A percentile compares a stretch with the other conserved stretches of the same genome.
These are phyloP conservation scores for Oopsacas minuta DNA, from an alignment of 37 sponge, comb jelly and placozoan species.

Conservation along the genomic window DNA sequence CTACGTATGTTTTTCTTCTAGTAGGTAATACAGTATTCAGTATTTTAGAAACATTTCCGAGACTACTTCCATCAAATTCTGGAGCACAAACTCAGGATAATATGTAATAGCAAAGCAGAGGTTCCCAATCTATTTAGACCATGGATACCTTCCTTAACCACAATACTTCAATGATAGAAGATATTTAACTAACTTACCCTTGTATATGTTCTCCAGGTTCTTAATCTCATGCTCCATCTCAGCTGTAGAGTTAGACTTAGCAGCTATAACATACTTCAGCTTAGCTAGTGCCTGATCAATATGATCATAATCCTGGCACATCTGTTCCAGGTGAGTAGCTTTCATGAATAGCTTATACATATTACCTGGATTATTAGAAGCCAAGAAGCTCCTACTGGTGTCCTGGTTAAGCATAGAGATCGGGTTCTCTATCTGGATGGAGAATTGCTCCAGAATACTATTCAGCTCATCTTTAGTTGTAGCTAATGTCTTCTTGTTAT, in stretches of 20 bases:
- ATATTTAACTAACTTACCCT: too few species aligned
- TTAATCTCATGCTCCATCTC: conserved; percentile 36
- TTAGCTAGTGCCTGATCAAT: conserved; percentile 23
- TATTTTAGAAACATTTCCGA: too few species aligned
- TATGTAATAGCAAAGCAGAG: too few species aligned
- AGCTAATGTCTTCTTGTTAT: conserved; percentile 11
- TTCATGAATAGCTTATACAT: conserved; percentile 96
- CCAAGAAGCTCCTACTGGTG: conserved; percentile 84
- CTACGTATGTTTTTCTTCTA: too few species aligned
- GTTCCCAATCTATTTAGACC: too few species aligned
- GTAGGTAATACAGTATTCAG: too few species aligned
- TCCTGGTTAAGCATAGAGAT: conserved; percentile 92
- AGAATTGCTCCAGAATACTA: conserved; percentile 62
- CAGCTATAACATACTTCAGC: not conserved
- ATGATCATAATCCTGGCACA: conserved; percentile 51
- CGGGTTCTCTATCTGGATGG: conserved; percentile 78
- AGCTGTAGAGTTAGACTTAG: not conserved
- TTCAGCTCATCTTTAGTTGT: conserved; percentile 77
- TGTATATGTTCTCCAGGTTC: conserved; percentile 28
- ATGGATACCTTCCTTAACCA: too few species aligned
- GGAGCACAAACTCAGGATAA: too few species aligned
- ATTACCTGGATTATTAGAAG: conserved; percentile 37
- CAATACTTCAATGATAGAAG: too few species aligned
- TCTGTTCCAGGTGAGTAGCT: conserved; percentile 89
- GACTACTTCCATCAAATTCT: too few species aligned